Conservation (phyloP, 2,888 invertebrate species). For the Osmoderma eremita region DNA sequence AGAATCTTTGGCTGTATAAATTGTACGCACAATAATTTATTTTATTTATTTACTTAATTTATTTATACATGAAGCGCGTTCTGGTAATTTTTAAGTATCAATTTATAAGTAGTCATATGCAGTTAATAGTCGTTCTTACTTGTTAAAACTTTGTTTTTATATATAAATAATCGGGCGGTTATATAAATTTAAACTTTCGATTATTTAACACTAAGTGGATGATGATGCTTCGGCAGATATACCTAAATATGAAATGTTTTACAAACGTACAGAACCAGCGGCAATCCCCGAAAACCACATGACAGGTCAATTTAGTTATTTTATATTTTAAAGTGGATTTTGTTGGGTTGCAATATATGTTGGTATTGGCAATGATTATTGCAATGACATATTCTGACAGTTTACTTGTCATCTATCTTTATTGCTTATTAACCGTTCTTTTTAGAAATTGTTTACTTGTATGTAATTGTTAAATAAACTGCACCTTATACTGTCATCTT, state of each 20-base stretch:
- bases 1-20: constrained; percentile 56
- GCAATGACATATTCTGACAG: too few relatives aligned
- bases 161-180: constrained; percentile 1
- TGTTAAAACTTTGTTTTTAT: background rate
- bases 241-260: background rate
- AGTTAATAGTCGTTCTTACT: constrained; percentile 14
- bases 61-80: constrained; percentile 15
- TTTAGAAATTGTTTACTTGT: too few relatives aligned
- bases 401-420: too few relatives aligned
- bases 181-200: constrained; percentile 10
- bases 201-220: constrained; percentile 20
- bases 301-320: too few relatives aligned
- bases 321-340: too few relatives aligned
- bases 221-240: constrained; percentile 19
- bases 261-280: too few relatives aligned
- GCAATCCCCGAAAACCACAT: too few relatives aligned
- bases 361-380: too few relatives aligned
- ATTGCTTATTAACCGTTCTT: too few relatives aligned
- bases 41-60: constrained; percentile 18
- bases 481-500: too few relatives aligned
- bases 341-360: too few relatives aligned
- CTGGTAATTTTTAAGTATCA: constrained; percentile 5
- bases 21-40: constrained; percentile 51
- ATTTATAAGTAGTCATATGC: constrained; percentile 1
- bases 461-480: too few relatives aligned